Evolutionary conservation across 1,140 invertebrate species (phyloP).

Genomic region (Heliconius melpomene): DNA sequence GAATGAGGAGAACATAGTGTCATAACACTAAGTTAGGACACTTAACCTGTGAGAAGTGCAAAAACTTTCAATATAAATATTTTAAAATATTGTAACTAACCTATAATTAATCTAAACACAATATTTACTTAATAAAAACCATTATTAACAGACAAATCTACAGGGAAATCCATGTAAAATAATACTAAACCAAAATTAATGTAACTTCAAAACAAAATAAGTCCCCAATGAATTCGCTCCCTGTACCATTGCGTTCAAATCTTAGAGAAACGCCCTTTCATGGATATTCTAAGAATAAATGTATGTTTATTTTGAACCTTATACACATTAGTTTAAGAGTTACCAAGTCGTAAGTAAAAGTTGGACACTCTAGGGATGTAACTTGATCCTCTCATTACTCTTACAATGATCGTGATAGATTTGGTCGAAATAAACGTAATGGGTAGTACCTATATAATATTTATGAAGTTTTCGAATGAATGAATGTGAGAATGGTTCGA

Average conservation of each 20-base stretch:
- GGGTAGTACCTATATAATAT: background rate
- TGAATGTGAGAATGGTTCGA: background rate
- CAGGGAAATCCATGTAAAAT: constrained; percentile 27
- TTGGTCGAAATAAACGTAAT: constrained; percentile 5
- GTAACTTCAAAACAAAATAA: constrained; percentile 24
- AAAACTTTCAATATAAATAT: no score
- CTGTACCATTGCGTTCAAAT: constrained; percentile 1
- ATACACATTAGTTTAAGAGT: background rate
- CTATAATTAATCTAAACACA: no score
- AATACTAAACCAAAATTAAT: constrained; percentile 28
- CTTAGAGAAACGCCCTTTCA: background rate
- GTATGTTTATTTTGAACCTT: background rate
- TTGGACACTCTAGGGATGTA: constrained; percentile 18
- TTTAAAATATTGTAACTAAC: no score
- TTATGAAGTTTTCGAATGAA: background rate
- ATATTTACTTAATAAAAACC: background rate
- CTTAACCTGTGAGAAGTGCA: no score
- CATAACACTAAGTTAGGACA: no score
- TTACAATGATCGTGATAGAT: constrained; percentile 12
- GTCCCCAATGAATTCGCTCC: constrained; percentile 18
- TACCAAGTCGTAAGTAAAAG: background rate
- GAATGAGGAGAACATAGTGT: no score
- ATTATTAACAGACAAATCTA: background rate
- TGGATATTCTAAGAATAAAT: background rate
- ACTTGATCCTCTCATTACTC: constrained; percentile 25